phyloP scores from a whole-genome alignment of 2,888 invertebrate genomes.

The Lagria hirta region DNA sequence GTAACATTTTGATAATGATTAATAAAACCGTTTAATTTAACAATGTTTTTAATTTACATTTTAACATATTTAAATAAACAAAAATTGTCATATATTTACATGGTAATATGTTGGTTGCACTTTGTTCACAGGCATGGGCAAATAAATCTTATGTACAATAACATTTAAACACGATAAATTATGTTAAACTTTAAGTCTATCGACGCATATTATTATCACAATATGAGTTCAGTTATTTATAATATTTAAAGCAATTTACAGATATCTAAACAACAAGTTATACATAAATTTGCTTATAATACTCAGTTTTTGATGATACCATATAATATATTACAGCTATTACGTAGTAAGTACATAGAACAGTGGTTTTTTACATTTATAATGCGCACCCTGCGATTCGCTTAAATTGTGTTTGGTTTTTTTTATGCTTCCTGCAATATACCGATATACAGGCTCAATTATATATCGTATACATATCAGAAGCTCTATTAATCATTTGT shows the following conservation, averaged over 20 bases:
- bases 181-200: conserved; percentile 22
- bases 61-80: conserved; percentile 24
- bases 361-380: conserved; percentile 34
- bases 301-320: conserved; percentile 5
- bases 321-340: conserved; percentile 18
- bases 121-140: conserved; percentile 27
- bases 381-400: conserved; percentile 53
- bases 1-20: neutral
- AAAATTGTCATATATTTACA: conserved; percentile 19
- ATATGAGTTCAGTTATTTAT: conserved; percentile 39
- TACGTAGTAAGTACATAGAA: conserved; percentile 24
- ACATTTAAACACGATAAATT: conserved; percentile 21
- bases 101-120: conserved; percentile 9
- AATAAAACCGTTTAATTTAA: conserved; percentile 6
- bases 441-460: conserved; percentile 51
- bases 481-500: conserved; percentile 19
- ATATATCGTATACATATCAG: conserved; percentile 44
- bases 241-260: conserved; percentile 27
- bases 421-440: conserved; percentile 38
- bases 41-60: conserved; percentile 22
- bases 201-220: conserved; percentile 40
- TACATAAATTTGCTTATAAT: conserved; percentile 11
- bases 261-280: conserved; percentile 20
- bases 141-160: conserved; percentile 21
- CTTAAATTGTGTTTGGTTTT: conserved; percentile 46